Base-by-base conservation (phyloP, 2,797 vertebrate genomes). In the Melanotaenia pygmaea region DNA sequence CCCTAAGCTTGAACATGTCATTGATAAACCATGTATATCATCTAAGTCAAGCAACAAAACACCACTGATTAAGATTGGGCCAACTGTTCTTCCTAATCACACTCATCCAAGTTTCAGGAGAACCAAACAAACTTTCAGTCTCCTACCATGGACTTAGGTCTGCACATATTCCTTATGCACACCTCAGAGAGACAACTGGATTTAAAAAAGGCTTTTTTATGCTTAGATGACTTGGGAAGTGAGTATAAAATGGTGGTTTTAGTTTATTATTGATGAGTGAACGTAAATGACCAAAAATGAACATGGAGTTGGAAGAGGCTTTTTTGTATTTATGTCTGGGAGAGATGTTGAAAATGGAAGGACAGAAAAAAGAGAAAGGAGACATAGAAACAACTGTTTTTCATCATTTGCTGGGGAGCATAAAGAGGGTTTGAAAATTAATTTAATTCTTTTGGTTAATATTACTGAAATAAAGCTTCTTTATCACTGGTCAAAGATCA, bases 381-480 rank as follows among this genome's bases (percentile, higher is more conserved):
- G 53, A 56, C 34, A 32, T 12, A 18, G 2, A 16, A 30, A 18
- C 24, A 4, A 2, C 10, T 22, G 10, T 30, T 18, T 67, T 53
- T 64, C 2, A 34, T 56, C 50, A 30, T 65, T 9, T 67, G 50
- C 3, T 45, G 38, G 43, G 20, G 5, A 24, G 53, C 12, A 67
- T 24, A 57, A 5, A 9, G 30, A 62, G 16, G 5, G 16, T 58
- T 65, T 64, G n/a, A 38, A 35, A 18, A 14, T n/a, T 43, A 2
- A 59, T 68, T 76, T 53, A 7, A 11, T 32, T 50, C 26, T 2
- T 28, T 62, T 37, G 18, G 12, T 56, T 54, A 45, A 59, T 43
- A 71, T 32, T 26, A 26, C 18, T 24, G 63, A 58, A 65, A 18
- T 24, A 26, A 4, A 20, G 24, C 5, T 32, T 8, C 38, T 40